Conservation (phyloP, 2,888 invertebrate species). For the Allolobophora icterica region DNA sequence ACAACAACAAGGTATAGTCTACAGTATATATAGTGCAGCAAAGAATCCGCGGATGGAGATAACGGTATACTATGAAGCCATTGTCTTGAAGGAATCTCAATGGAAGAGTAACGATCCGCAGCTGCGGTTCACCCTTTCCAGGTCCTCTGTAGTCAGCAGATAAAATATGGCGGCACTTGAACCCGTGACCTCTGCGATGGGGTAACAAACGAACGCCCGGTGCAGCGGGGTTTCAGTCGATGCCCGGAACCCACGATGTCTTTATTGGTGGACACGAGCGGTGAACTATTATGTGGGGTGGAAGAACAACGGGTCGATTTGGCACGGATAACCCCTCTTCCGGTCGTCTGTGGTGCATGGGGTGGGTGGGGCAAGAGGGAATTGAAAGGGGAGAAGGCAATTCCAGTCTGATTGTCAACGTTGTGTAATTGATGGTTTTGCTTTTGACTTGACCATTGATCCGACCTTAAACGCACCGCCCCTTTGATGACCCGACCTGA, state of each 20-base stretch:
- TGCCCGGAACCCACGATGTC: background rate
- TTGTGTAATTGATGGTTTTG: constrained; percentile 8
- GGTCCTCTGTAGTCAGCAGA: background rate
- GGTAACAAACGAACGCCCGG: background rate
- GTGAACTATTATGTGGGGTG: background rate
- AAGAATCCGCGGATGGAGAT: background rate
- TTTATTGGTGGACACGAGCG: constrained; percentile 17
- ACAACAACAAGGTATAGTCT: too few relatives aligned
- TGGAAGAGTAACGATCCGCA: background rate
- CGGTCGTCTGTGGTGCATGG: background rate
- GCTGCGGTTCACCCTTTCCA: background rate
- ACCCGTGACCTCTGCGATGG: constrained; percentile 11
- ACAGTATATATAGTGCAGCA: too few relatives aligned
- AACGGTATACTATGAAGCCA: background rate
- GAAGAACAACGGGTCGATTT: background rate
- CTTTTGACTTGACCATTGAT: background rate
- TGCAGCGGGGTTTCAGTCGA: background rate
- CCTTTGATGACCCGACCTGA: constrained; percentile 17
- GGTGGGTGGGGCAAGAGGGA: background rate
- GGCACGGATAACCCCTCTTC: background rate
- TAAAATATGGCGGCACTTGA: background rate
- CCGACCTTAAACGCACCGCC: background rate
- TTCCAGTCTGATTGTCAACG: constrained; percentile 11
- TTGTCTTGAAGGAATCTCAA: constrained; percentile 1
- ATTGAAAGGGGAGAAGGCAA: background rate